Conservation (phyloP, 2,113 vertebrate species). For the Nothoprocta pentlandii region DNA sequence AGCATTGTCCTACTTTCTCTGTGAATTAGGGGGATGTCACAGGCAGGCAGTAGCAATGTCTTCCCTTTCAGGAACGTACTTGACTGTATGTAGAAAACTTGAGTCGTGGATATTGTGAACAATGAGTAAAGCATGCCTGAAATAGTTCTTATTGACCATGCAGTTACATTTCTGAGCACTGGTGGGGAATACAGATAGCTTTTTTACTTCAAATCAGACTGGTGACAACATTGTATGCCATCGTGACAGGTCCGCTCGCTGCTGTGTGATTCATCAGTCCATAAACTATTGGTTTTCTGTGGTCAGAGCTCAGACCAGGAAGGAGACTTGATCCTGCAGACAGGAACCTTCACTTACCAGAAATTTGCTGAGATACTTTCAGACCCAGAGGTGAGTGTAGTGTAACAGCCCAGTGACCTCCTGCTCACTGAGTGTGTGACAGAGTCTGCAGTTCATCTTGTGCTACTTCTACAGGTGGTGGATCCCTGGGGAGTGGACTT, state of each 20-base stretch:
- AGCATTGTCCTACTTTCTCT: neutral
- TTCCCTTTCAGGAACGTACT: neutral
- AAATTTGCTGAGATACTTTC: slow-evolving; percentile 88
- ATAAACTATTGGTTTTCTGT: slow-evolving; percentile 91
- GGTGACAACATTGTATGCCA: neutral
- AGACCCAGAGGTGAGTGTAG: slow-evolving; percentile 84
- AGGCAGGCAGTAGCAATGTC: neutral
- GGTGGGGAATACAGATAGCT: neutral
- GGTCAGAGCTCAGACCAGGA: slow-evolving; percentile 92
- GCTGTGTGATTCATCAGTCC: slow-evolving; percentile 84
- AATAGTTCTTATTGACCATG: neutral
- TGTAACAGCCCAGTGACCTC: neutral
- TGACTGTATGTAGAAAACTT: neutral
- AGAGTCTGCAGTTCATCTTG: neutral
- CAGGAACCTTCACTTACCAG: slow-evolving; percentile 88
- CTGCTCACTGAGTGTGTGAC: fast-evolving
- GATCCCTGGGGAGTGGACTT: neutral
- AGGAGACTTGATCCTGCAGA: slow-evolving; percentile 88
- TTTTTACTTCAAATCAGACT: neutral
- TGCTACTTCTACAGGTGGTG: neutral
- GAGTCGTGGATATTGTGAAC: neutral
- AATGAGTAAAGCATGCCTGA: fast-evolving
- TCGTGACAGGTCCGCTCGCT: slow-evolving; percentile 84
- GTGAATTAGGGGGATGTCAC: neutral
- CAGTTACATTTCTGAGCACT: neutral